Base-by-base conservation (phyloP, 1,140 invertebrate species). In the Amphibalanus amphitrite region DNA sequence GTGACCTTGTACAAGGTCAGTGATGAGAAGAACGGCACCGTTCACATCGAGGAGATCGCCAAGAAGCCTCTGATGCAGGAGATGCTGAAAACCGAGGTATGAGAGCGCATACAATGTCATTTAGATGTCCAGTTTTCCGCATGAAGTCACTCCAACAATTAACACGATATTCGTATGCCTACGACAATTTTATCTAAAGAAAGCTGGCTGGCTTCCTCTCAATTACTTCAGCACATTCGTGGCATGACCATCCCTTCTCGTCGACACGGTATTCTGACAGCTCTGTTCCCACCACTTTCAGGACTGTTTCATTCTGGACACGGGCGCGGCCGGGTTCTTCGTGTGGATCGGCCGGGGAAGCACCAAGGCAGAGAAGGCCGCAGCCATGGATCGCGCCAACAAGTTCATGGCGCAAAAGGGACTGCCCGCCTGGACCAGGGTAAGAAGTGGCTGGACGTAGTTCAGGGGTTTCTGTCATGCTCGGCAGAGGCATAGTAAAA, bases 281-380 rank as follows among this genome's bases (percentile, higher is more conserved):
- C n/a, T n/a, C n/a, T n/a, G n/a, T n/a, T n/a, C n/a, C n/a, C n/a
- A n/a, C n/a, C n/a, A n/a, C n/a, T n/a, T 80, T 67, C 77, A 89
- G 84, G 91, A 94, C 77, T 89, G 88, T 73, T 94, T 92, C 75
- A 89, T 94, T 72, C 79, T 95, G 77, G 91, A 94, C 79, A 89
- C 90, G 10, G 89, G 87, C 6, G 85, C 85, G 70, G 88, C 89
- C 69, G 89, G 89, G 38, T 85, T 95, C 67, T 95, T 87, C 79
- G 90, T 91, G 0, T 95, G 92, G 92, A 85, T 93, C 70, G 92
- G 92, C 29, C 89, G 87, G 76, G 84, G 86, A 40, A 86, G 89
- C 40, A 89, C 87, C 3, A 82, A 84, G 70, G 85, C 88, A 77
- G 92, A 94, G 81, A 91, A 90, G 76, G 78, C 84, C 23, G 85